A percentile compares a stretch with the other conserved stretches of the same genome.
These are phyloP conservation scores for Paradisaea rubra DNA, from an alignment of 2,113 vertebrate species.

Conservation along the genomic window DNA sequence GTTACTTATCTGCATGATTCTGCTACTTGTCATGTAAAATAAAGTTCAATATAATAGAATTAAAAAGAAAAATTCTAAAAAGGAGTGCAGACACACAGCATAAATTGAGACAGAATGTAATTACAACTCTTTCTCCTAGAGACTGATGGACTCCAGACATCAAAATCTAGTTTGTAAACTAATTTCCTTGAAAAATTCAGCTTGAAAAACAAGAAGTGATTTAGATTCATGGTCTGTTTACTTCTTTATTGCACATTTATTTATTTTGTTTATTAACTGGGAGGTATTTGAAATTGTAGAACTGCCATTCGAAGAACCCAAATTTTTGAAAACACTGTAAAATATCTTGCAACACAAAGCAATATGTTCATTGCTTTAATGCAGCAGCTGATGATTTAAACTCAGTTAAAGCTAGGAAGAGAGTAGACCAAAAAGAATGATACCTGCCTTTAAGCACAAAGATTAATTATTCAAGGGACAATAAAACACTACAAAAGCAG, in stretches of 20 bases:
- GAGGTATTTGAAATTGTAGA: background rate
- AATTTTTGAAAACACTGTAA: background rate
- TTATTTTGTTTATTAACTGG: constrained; percentile 24
- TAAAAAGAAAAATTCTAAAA: constrained; percentile 43
- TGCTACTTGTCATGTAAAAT: constrained; percentile 50
- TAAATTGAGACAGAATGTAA: constrained; percentile 52
- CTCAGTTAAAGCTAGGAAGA: background rate
- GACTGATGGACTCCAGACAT: constrained; percentile 59
- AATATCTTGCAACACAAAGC: background rate
- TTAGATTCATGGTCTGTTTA: constrained; percentile 38
- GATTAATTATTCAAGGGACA: background rate
- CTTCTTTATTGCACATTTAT: background rate
- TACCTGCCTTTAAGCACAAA: background rate
- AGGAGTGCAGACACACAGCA: constrained; percentile 26
- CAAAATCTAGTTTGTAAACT: constrained; percentile 42
- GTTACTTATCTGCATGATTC: background rate
- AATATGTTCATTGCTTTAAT: background rate
- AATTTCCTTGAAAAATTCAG: constrained; percentile 40
- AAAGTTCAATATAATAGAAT: constrained; percentile 47
- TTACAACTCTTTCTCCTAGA: constrained; percentile 42
- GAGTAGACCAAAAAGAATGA: background rate
- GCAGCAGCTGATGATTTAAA: background rate
- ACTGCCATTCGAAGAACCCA: background rate
- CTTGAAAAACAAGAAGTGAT: constrained; percentile 27
- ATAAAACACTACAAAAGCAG: background rate